Conservation (phyloP, 2,113 vertebrate species). For the Manacus vitellinus region DNA sequence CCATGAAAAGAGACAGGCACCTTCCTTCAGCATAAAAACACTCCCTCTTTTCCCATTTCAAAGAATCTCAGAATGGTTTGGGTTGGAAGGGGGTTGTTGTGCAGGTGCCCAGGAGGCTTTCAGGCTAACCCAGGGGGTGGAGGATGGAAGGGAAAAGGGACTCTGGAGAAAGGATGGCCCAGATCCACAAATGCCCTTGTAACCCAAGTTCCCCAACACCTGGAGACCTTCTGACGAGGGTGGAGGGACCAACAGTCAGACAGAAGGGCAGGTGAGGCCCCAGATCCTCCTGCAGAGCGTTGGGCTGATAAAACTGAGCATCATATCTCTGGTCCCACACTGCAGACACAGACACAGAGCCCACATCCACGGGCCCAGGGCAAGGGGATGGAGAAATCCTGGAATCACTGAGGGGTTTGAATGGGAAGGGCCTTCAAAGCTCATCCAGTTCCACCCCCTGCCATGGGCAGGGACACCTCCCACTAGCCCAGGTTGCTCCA, state of each 20-base stretch:
- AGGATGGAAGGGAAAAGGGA: no score
- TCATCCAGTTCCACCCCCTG: neutral
- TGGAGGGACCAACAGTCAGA: neutral
- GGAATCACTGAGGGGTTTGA: neutral
- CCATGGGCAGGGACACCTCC: neutral
- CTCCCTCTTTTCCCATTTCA: neutral
- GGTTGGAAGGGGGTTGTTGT: neutral
- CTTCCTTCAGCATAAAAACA: neutral
- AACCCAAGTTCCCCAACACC: no score
- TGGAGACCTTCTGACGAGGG: neutral
- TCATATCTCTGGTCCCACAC: rapidly evolving
- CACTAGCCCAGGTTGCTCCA: neutral
- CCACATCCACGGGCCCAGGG: rapidly evolving
- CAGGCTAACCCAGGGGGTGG: no score
- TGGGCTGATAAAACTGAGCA: neutral
- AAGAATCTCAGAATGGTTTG: neutral
- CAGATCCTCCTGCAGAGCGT: neutral
- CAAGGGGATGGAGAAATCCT: neutral
- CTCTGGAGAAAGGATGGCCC: no score
- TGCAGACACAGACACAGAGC: neutral
- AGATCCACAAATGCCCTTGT: neutral
- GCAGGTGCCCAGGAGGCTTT: no score
- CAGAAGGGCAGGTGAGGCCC: neutral
- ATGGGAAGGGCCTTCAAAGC: no score
- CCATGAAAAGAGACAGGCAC: neutral